A percentile compares a stretch with the other conserved stretches of the same genome.
Conservation (phyloP, 1,140 invertebrate genomes). For the Aphelinus certus region DNA sequence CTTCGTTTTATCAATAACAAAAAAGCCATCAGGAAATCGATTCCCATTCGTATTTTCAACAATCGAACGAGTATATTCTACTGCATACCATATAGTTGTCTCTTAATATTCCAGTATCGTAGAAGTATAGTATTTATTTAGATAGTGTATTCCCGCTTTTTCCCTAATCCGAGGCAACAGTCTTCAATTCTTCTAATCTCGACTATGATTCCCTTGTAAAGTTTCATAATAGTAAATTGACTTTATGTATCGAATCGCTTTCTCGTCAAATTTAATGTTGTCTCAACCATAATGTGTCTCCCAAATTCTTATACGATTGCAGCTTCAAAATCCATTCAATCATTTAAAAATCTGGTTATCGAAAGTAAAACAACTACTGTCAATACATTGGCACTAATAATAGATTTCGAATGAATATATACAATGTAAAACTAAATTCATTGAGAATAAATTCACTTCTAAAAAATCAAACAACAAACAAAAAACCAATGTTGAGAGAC, state of each 20-base stretch:
- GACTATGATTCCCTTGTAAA: conserved; percentile 4
- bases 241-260: conserved; percentile 20
- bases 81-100: conserved; percentile 38
- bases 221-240: conserved; percentile 24
- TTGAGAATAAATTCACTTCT: no score
- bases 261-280: conserved; percentile 16
- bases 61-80: conserved; percentile 35
- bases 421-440: no score
- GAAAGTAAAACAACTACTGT: no score
- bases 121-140: conserved; percentile 62
- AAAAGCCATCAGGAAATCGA: conserved; percentile 27
- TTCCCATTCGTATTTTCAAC: conserved; percentile 33
- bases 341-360: no score
- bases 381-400: no score
- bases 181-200: conserved; percentile 17
- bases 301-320: conserved; percentile 5
- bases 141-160: conserved; percentile 48
- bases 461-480: no score
- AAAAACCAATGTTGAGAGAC: no score
- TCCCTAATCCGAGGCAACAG: conserved; percentile 33
- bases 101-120: conserved; percentile 58
- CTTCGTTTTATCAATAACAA: background rate
- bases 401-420: no score
- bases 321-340: conserved; percentile 24
- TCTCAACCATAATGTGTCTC: conserved; percentile 15